Evolutionary conservation across 2,797 vertebrate genomes (phyloP).

Genomic region (Micromesistius poutassou): DNA sequence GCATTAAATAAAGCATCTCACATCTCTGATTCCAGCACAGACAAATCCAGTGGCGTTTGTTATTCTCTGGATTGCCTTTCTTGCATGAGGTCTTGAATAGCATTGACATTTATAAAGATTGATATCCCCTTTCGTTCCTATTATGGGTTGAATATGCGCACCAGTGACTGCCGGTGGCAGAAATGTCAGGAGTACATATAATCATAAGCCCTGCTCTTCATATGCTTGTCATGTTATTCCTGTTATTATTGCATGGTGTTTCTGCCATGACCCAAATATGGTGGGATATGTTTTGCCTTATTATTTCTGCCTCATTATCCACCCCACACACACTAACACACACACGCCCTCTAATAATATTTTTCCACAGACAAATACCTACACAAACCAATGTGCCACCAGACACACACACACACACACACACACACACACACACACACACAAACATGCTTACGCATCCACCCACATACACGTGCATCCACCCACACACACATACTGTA

Average conservation of each 20-base stretch:
- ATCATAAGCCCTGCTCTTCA: not conserved
- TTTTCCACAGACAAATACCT: conserved; percentile 7
- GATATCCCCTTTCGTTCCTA: not conserved
- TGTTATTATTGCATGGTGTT: conserved; percentile 17
- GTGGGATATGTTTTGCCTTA: conserved; percentile 24
- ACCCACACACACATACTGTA: not conserved
- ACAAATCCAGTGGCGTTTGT: not conserved
- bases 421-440: not conserved
- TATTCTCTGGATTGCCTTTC: not conserved
- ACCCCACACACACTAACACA: not conserved
- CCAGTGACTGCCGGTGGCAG: not conserved
- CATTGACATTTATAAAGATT: not conserved
- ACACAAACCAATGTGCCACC: conserved; percentile 1
- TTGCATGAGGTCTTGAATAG: not conserved
- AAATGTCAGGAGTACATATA: not conserved
- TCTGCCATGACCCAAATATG: conserved; percentile 24
- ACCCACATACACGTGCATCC: conserved; percentile 1
- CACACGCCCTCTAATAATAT: not conserved
- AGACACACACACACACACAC: not conserved
- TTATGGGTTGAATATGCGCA: not conserved
- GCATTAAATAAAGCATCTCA: not conserved
- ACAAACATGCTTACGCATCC: not conserved
- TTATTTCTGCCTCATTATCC: conserved; percentile 41
- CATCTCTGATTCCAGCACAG: not conserved
- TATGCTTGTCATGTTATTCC: not conserved